Conservation (phyloP, 2,888 invertebrate genomes). For the Dicyrtomina minuta region DNA sequence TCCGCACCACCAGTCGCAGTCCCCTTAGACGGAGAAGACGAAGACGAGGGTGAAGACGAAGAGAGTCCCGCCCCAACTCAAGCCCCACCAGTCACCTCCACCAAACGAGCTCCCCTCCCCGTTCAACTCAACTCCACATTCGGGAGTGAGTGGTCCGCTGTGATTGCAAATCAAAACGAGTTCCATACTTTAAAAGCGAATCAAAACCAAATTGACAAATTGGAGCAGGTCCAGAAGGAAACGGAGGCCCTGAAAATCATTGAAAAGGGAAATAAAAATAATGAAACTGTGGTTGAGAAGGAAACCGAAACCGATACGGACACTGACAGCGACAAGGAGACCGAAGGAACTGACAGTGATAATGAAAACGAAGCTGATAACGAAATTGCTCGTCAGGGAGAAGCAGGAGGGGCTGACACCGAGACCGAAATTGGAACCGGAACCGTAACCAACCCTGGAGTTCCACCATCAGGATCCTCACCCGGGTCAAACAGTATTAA, state of each 20-base stretch:
- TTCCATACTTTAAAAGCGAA: neutral
- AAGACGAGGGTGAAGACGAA: conserved; percentile 43
- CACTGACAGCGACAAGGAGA: neutral
- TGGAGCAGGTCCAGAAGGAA: too few species aligned
- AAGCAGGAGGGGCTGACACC: neutral
- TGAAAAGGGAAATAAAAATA: too few species aligned
- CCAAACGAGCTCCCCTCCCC: conserved; percentile 10
- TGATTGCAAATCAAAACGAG: neutral
- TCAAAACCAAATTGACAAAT: conserved; percentile 13
- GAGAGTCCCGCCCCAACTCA: conserved; percentile 30
- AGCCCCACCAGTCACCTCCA: conserved; percentile 11
- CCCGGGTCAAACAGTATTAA: neutral
- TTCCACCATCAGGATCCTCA: too few species aligned
- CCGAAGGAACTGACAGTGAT: neutral
- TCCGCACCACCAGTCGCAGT: conserved; percentile 36
- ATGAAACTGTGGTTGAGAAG: neutral
- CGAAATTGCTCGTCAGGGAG: neutral
- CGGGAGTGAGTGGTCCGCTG: neutral
- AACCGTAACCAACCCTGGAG: neutral
- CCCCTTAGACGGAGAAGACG: conserved; percentile 32
- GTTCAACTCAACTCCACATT: conserved; percentile 1
- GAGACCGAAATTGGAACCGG: too few species aligned
- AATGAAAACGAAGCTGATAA: conserved; percentile 4
- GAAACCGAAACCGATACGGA: neutral
- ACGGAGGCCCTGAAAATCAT: too few species aligned